Base-by-base conservation (phyloP, 2,113 vertebrate genomes). In the Tachycineta bicolor region DNA sequence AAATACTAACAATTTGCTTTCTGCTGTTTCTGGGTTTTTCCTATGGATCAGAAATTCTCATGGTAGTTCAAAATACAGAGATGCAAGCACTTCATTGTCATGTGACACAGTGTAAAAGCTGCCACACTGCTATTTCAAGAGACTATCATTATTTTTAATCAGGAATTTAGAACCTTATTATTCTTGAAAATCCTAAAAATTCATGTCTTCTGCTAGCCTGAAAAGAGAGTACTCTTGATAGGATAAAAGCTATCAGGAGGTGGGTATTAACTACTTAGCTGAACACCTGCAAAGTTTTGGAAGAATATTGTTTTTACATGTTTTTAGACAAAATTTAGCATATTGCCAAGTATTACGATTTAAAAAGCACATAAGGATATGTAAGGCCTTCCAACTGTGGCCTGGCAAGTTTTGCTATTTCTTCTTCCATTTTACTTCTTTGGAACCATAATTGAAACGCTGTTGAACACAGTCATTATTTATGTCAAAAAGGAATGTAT, bases 1-100 rank as follows among this genome's bases (percentile, higher is more conserved):
- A 92, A 92, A 87, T 80, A 93, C 78, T 91, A 91, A 84, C 22
- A 83, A 59, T 55, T 90, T 90, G 44, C 67, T 89, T 88, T 64
- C 59, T 87, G 25, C 28, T 77, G 14, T 83, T 83, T 60, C 64
- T 87, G 24, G 33, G 11, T 2, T 77, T 89, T 82, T 88, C 41
- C 46, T 69, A 52, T 1, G 9, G 77, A 74, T 76, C 44, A 63
- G 44, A 94, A 87, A 78, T 62, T 47, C 26, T 69, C 69, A 11
- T 31, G 74, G 63, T 20, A 68, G 71, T 71, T 92, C 75, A 49
- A 55, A 84, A 28, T 52, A 71, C 33, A 47, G 47, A 60, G 63
- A 73, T 60, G 63, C 37, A 90, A 88, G 88, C n/a, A 17, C 25
- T 44, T 92, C 50, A 49, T 68, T 87, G 60, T 75, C 37, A 17